Evolutionary conservation across 1,140 invertebrate species (phyloP).

Genomic region (Hesperophylax magnus): DNA sequence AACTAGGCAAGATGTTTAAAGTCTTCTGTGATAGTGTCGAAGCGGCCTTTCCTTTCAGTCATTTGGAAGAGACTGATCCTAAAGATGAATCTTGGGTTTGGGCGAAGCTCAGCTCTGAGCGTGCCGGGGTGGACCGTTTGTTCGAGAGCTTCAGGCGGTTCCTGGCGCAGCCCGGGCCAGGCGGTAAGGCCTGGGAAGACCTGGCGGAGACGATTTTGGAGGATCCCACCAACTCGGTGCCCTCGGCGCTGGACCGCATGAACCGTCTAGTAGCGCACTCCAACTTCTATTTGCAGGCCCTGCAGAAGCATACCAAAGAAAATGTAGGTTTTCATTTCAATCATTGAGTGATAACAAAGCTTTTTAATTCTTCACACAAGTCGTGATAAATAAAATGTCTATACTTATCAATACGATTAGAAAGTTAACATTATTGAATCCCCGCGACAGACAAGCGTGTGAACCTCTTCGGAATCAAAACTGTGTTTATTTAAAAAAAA

Average conservation of each 20-base stretch:
- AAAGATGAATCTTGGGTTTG: conserved; percentile 72
- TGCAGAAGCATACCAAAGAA: conserved; percentile 70
- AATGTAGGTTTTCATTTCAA: too few relatives aligned
- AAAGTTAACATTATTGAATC: too few relatives aligned
- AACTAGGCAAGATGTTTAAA: conserved; percentile 72
- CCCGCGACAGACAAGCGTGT: too few relatives aligned
- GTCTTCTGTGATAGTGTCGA: conserved; percentile 70
- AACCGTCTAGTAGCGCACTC: conserved; percentile 71
- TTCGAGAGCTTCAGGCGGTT: conserved; percentile 75
- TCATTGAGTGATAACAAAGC: too few relatives aligned
- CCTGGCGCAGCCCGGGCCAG: conserved; percentile 69
- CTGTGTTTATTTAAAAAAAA: too few relatives aligned
- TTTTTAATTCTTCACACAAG: too few relatives aligned
- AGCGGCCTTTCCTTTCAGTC: conserved; percentile 59
- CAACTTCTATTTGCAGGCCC: conserved; percentile 74
- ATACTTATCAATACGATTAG: too few relatives aligned
- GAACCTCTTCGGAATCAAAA: too few relatives aligned
- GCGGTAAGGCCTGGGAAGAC: conserved; percentile 73
- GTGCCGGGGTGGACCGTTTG: conserved; percentile 71
- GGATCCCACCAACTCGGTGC: conserved; percentile 71
- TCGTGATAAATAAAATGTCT: too few relatives aligned
- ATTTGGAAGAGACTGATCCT: conserved; percentile 62
- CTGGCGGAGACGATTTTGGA: conserved; percentile 75
- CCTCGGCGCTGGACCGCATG: conserved; percentile 68
- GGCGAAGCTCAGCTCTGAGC: conserved; percentile 69